Percentiles rank a stretch among this genome's conserved stretches.
phyloP scores from a whole-genome alignment of 2,888 invertebrate species.

The Clusia tigrina region DNA sequence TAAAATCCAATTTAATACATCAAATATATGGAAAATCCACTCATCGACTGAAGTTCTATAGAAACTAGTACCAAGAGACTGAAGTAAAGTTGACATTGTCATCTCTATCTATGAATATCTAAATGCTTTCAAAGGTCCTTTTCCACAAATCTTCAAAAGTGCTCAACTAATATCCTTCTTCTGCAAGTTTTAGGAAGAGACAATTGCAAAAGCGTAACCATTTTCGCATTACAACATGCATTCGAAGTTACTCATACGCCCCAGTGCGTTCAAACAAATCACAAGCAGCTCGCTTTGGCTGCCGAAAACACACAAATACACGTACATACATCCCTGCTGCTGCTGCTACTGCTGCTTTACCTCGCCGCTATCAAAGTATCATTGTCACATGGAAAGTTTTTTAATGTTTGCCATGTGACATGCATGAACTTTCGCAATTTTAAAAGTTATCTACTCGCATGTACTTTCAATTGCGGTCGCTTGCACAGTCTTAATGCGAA shows the following conservation, averaged over 20 bases:
- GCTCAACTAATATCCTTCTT: no score
- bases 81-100: no score
- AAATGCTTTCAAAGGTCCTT: no score
- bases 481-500: constrained; percentile 1
- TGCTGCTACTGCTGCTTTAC: background rate
- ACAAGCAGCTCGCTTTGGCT: background rate
- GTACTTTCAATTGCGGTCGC: background rate
- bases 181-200: background rate
- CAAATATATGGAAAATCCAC: no score
- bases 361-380: background rate
- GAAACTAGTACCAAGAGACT: no score
- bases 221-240: no score
- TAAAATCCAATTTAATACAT: no score
- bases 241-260: background rate
- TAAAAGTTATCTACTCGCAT: constrained; percentile 1
- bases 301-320: no score
- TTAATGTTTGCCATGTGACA: background rate
- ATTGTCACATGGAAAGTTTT: background rate
- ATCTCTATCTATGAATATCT: no score
- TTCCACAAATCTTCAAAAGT: no score
- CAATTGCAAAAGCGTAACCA: background rate
- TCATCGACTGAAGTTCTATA: no score
- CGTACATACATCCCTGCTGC: background rate
- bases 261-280: no score
- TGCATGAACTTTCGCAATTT: constrained; percentile 1